Evolutionary conservation across 2,113 vertebrate species (phyloP).

Genomic region (Anhinga anhinga): DNA sequence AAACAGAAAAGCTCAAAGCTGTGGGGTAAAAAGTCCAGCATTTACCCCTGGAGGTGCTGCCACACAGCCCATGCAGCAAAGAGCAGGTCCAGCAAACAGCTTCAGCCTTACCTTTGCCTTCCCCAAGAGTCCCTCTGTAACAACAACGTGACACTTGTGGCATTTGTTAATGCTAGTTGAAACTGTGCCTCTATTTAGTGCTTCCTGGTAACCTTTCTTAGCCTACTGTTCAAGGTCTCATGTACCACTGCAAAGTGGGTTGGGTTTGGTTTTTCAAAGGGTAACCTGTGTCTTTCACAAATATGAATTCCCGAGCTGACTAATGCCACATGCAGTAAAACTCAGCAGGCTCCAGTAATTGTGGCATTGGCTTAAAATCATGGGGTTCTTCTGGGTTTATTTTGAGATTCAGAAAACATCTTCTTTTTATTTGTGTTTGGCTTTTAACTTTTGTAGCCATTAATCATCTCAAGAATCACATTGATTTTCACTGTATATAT

Average conservation of each 20-base stretch:
- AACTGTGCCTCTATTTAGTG: not conserved
- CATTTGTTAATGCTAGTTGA: not conserved
- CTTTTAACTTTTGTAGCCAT: not conserved
- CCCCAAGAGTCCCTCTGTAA: not conserved
- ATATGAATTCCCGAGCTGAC: not conserved
- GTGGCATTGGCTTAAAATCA: not conserved
- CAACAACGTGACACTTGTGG: rapidly evolving
- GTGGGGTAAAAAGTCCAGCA: not conserved
- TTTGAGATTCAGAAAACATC: not conserved
- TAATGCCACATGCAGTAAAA: not conserved
- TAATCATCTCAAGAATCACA: not conserved
- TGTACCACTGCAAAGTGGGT: not conserved
- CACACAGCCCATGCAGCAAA: not conserved
- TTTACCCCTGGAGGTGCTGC: not conserved
- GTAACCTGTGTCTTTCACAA: not conserved
- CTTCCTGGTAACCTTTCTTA: not conserved
- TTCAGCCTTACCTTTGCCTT: not conserved
- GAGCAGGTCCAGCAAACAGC: not conserved
- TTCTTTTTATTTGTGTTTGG: not conserved
- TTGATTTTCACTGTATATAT: not conserved
- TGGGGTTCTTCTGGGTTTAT: not conserved
- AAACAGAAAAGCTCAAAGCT: not conserved
- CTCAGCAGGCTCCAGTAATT: not conserved
- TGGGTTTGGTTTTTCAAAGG: not conserved
- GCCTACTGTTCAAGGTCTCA: not conserved